Evolutionary conservation across 2,797 vertebrate genomes (phyloP).

Genomic region (Calcarius lapponicus): DNA sequence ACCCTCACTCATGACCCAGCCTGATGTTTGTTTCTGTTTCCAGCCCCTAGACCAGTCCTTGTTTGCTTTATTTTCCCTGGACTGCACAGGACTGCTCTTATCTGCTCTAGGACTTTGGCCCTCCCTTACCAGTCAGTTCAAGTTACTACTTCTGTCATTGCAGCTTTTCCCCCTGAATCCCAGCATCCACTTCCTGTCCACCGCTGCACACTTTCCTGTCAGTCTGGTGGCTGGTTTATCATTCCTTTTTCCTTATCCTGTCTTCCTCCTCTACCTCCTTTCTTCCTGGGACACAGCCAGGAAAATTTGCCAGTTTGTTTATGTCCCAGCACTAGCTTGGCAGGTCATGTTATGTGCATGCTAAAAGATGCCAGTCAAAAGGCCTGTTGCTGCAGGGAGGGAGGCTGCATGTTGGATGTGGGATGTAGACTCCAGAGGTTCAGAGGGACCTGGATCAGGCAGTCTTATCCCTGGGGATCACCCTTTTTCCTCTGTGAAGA

Average conservation of each 20-base stretch:
- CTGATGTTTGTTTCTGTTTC: not conserved
- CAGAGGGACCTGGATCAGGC: not conserved
- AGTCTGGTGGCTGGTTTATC: not conserved
- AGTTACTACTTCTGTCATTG: not conserved
- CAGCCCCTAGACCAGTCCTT: not conserved
- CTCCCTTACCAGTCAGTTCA: not conserved
- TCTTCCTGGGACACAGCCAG: not conserved
- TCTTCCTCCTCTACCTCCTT: not conserved
- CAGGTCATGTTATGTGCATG: rapidly evolving
- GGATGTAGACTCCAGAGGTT: not conserved
- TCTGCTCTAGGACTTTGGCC: not conserved
- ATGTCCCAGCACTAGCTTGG: not conserved
- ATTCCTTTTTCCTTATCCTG: not conserved
- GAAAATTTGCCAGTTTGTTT: not conserved
- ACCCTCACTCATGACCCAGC: not conserved
- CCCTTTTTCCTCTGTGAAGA: not conserved
- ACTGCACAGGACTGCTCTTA: not conserved
- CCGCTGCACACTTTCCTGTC: not conserved
- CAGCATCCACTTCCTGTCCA: not conserved
- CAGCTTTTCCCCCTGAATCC: not conserved
- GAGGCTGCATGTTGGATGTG: not conserved
- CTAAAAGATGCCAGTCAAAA: not conserved
- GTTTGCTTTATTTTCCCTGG: not conserved
- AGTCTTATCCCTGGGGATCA: not conserved
- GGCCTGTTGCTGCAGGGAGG: not conserved